Evolutionary conservation across 2,797 vertebrate species (phyloP).

Genomic region (Pipistrellus pipistrellus): DNA sequence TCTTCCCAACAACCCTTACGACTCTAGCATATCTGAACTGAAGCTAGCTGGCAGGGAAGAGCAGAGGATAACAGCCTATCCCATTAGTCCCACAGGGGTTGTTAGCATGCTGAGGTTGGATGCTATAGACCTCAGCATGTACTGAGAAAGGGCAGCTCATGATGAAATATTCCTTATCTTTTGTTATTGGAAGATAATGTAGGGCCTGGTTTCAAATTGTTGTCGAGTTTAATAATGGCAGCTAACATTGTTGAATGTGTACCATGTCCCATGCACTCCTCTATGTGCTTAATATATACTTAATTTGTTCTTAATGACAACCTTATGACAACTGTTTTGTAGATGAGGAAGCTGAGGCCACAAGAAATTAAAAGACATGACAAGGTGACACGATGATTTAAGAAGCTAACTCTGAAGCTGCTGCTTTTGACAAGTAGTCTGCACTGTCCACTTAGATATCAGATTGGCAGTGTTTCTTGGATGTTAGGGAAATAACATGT

Average conservation of each 20-base stretch:
- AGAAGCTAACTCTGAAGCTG: not conserved
- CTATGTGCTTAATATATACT: not conserved
- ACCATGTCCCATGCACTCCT: not conserved
- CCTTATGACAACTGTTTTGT: not conserved
- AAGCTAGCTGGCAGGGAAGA: not conserved
- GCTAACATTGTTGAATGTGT: not conserved
- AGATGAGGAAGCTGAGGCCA: not conserved
- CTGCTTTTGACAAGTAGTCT: not conserved
- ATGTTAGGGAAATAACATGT: not conserved
- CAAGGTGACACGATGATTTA: not conserved
- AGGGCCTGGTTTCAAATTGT: not conserved
- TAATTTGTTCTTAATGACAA: not conserved
- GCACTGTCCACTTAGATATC: not conserved
- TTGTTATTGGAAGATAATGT: not conserved
- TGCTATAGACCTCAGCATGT: not conserved
- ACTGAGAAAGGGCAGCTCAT: not conserved
- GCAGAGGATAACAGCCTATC: not conserved
- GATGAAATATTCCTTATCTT: not conserved
- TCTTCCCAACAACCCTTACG: not conserved
- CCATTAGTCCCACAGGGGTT: not conserved
- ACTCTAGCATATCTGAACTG: not conserved
- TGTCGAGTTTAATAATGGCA: not conserved
- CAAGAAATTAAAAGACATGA: not conserved
- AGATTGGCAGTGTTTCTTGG: not conserved
- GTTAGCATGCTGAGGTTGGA: not conserved